phyloP scores from a whole-genome alignment of 1,140 invertebrate species.

The Nomia melanderi region DNA sequence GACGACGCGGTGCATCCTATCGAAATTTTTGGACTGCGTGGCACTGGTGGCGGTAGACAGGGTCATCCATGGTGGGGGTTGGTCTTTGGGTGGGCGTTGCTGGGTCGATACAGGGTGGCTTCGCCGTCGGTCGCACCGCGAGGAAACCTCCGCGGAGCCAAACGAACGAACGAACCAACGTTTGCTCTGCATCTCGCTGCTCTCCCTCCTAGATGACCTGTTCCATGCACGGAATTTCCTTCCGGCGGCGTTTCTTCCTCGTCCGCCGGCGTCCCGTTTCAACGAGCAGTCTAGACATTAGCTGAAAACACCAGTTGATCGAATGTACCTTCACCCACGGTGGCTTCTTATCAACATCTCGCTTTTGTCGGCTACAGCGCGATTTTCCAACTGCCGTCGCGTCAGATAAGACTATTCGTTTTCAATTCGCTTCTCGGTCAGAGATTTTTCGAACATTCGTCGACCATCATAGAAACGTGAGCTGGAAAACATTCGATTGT shows the following conservation, averaged over 20 bases:
- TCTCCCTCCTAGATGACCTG: constrained; percentile 2
- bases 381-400: too few relatives aligned
- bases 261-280: neutral
- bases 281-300: neutral
- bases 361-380: too few relatives aligned
- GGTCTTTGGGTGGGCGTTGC: constrained; percentile 68
- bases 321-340: neutral
- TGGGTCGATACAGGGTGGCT: constrained; percentile 75
- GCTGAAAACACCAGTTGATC: neutral
- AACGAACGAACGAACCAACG: constrained; percentile 35
- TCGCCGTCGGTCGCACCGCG: constrained; percentile 55
- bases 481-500: too few relatives aligned
- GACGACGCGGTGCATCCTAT: constrained; percentile 22
- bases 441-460: too few relatives aligned
- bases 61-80: constrained; percentile 63
- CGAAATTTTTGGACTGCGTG: constrained; percentile 60
- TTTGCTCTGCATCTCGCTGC: constrained; percentile 27
- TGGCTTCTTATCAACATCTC: too few relatives aligned
- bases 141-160: constrained; percentile 54
- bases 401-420: too few relatives aligned
- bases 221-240: neutral
- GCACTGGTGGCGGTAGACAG: constrained; percentile 40
- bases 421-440: too few relatives aligned
- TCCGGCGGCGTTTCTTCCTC: neutral
- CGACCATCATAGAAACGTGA: too few relatives aligned